Base-by-base conservation (phyloP, 2,797 vertebrate species). In the Schizopygopsis pylzovi region DNA sequence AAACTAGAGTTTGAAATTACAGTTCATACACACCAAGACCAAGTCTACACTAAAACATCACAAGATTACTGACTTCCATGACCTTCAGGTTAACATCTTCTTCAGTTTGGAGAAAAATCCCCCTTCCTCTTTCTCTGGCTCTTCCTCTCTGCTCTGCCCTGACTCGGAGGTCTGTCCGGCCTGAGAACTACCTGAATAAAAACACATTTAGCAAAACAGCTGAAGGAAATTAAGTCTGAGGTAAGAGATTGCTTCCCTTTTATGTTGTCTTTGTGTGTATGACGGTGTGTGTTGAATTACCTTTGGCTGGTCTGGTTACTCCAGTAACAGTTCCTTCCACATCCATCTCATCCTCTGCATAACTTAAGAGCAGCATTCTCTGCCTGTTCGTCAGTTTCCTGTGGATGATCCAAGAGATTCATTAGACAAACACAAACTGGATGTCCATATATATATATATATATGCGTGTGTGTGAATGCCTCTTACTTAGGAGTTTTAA, bases 271-370 rank as follows among this genome's bases (percentile, higher is more conserved):
- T 15, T 39, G 2, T 63, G 22, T 33, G 20, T 45, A 33, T 25
- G 7, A 37, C n/a, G n/a, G 20, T 25, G 45, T 41, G 33, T 76
- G 47, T 54, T 41, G 33, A 7, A 91, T 89, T 93, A 99, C 98
- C 97, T 91, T 97, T 91, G 0, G 94, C 91, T 54, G 97, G 97
- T 80, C 91, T 93, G 10, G 96, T 96, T 89, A 99, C 94, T 0
- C 98, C 97, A 0, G 96, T 97, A 67, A 99, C 97, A 0, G 97
- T 97, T 86, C 98, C 98, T 0, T 99, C 98, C 83, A 99, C 95
- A 0, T 97, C 97, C 0, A 93, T 90, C 94, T 99, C 98, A 0
- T 99, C 98, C 91, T 99, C 98, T 0, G 98, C 98, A 0, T 97
- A 99, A 93, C 96, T 98, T 94, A 95, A 90, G 81, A 99, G 94